Conservation (phyloP, 2,797 vertebrate genomes). For the Lutjanus campechanus region DNA sequence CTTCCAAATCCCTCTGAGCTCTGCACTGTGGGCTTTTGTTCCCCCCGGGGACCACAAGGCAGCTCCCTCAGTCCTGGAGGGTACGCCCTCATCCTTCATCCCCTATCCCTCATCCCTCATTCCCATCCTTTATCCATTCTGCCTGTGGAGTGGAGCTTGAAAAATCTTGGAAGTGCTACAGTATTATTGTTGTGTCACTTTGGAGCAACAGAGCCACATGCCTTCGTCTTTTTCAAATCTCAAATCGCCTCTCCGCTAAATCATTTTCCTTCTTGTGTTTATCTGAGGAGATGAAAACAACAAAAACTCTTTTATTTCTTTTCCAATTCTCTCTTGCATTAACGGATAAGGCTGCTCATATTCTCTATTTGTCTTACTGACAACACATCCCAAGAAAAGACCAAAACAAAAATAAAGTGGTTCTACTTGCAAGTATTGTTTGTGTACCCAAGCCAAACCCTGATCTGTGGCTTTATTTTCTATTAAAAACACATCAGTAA, state of each 20-base stretch:
- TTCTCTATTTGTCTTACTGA: neutral
- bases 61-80: neutral
- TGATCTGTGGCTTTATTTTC: neutral
- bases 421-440: neutral
- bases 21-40: slow-evolving; percentile 13
- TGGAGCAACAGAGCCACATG: neutral
- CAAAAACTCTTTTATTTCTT: neutral
- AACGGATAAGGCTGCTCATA: neutral
- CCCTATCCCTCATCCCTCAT: neutral
- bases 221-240: slow-evolving; percentile 2
- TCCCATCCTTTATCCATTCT: neutral
- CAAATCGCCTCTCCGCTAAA: neutral
- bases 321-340: neutral
- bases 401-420: neutral
- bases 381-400: neutral
- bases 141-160: neutral
- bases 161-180: neutral
- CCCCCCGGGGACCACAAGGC: slow-evolving; percentile 18
- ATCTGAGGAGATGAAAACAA: neutral
- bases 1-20: slow-evolving; percentile 34
- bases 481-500: neutral
- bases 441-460: neutral
- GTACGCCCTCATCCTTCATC: neutral
- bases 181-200: neutral
- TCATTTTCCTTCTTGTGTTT: neutral